phyloP scores from a whole-genome alignment of 1,140 invertebrate species.

The Caenorhabditis tropicalis region DNA sequence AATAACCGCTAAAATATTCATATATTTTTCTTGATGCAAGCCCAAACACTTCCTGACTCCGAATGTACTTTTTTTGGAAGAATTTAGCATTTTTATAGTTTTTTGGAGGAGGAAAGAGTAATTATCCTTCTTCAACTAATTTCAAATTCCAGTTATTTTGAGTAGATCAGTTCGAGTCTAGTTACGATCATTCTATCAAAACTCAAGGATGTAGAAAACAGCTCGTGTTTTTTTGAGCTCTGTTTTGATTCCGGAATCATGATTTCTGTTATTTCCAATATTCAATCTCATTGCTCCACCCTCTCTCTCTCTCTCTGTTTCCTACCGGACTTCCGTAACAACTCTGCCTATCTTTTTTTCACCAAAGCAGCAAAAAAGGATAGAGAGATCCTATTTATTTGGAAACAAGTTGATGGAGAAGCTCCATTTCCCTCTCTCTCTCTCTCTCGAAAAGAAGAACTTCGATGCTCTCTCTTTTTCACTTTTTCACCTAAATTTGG shows the following conservation, averaged over 20 bases:
- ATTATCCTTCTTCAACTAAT: too few relatives aligned
- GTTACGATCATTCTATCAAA: too few relatives aligned
- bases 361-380: too few relatives aligned
- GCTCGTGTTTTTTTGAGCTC: too few relatives aligned
- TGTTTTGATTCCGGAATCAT: neutral
- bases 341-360: neutral
- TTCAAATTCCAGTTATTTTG: too few relatives aligned
- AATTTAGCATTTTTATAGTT: neutral
- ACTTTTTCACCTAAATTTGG: neutral
- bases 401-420: neutral
- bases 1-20: too few relatives aligned
- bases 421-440: neutral
- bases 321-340: constrained; percentile 5
- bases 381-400: neutral
- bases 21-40: too few relatives aligned
- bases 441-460: neutral
- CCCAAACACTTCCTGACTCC: too few relatives aligned
- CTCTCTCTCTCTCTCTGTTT: too few relatives aligned
- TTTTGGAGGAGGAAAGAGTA: too few relatives aligned
- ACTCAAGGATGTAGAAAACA: too few relatives aligned
- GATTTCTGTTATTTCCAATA: neutral
- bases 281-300: neutral
- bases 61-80: neutral
- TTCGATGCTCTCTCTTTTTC: neutral
- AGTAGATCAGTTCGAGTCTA: too few relatives aligned